Conservation (phyloP, 1,140 invertebrate species). For the Drosophila mayri region DNA sequence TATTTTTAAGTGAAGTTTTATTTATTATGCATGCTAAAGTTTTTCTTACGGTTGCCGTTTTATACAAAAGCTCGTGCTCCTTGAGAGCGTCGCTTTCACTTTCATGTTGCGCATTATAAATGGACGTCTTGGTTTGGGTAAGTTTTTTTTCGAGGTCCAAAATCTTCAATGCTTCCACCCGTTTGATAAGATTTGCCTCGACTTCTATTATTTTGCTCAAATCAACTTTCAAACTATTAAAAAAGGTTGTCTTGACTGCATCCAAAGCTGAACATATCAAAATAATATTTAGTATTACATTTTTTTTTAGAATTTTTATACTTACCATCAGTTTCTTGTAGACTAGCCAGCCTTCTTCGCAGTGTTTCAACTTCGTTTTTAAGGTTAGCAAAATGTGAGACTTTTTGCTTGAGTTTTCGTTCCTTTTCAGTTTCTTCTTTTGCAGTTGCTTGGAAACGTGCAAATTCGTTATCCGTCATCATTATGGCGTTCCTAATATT, state of each 20-base stretch:
- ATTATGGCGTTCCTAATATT: conserved; percentile 50
- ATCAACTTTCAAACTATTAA: conserved; percentile 14
- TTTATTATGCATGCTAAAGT: too few species aligned
- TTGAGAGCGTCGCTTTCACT: conserved; percentile 44
- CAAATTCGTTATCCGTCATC: conserved; percentile 57
- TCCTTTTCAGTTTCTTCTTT: conserved; percentile 48
- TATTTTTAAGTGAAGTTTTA: neutral
- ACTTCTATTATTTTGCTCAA: conserved; percentile 16
- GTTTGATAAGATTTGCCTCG: conserved; percentile 26
- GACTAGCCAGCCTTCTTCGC: conserved; percentile 6
- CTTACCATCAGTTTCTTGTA: conserved; percentile 36
- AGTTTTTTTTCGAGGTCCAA: conserved; percentile 10
- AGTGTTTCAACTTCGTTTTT: conserved; percentile 42
- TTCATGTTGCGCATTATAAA: conserved; percentile 55
- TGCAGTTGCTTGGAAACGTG: conserved; percentile 42
- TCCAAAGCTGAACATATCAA: conserved; percentile 38
- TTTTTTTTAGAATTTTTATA: neutral
- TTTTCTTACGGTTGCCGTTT: conserved; percentile 28
- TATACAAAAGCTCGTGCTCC: conserved; percentile 33
- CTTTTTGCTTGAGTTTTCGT: conserved; percentile 57
- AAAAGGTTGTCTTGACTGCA: conserved; percentile 85
- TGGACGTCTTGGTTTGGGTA: conserved; percentile 11
- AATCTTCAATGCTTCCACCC: neutral
- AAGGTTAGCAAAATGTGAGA: conserved; percentile 40
- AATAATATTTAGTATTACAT: neutral